Percentiles rank a stretch among this genome's conserved stretches.
Evolutionary conservation across 2,113 vertebrate species (phyloP).

Genomic region (Geococcyx californianus): DNA sequence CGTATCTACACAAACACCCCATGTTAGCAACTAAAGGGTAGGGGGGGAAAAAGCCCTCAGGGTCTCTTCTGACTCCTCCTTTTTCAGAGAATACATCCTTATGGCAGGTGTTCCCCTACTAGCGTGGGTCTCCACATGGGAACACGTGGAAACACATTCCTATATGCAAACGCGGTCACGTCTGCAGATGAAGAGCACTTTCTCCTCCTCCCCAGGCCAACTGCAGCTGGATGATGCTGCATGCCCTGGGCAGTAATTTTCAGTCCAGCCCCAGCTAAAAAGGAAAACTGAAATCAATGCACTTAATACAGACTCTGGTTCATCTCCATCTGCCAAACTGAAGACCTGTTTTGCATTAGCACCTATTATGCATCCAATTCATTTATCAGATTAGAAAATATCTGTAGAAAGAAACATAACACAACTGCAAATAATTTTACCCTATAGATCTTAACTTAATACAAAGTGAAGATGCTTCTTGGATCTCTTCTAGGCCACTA

Average conservation of each 20-base stretch:
- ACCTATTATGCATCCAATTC: background rate
- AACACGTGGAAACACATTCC: background rate
- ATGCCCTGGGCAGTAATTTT: background rate
- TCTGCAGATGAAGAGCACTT: background rate
- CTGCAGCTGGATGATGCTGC: background rate
- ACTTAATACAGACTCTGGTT: background rate
- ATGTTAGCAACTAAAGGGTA: rapidly evolving
- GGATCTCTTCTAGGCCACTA: background rate
- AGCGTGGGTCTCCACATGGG: background rate
- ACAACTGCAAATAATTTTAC: background rate
- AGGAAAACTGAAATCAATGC: background rate
- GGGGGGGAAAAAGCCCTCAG: background rate
- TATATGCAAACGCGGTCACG: rapidly evolving
- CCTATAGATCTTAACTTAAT: background rate
- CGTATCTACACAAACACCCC: background rate
- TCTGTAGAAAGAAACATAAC: background rate
- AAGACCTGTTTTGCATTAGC: background rate
- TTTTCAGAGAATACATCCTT: background rate
- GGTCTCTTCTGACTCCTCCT: background rate
- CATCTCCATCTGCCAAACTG: background rate
- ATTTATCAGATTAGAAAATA: background rate
- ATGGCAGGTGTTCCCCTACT: background rate
- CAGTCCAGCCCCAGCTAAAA: background rate
- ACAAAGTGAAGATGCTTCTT: background rate
- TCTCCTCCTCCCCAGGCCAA: background rate